These are phyloP conservation scores for Diabrotica balteata DNA, from an alignment of 2,888 invertebrate species.

Conservation along the genomic window DNA sequence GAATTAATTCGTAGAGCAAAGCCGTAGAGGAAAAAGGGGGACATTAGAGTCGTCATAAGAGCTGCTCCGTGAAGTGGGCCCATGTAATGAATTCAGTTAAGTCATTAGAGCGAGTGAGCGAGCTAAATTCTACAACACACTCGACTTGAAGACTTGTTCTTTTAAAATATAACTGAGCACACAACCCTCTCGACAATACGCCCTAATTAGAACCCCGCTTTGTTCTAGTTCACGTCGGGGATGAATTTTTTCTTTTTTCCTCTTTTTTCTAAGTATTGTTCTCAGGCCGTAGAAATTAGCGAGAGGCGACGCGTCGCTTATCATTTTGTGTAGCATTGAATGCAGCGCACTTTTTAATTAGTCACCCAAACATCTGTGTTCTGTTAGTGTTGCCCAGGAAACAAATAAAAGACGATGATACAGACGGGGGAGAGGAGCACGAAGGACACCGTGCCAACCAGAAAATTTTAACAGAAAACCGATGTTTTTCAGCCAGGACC, in stretches of 20 bases:
- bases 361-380: slow-evolving; percentile 57
- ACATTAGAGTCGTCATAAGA: slow-evolving; percentile 16
- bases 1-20: slow-evolving; percentile 21
- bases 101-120: slow-evolving; percentile 46
- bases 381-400: slow-evolving; percentile 52
- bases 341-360: slow-evolving; percentile 57
- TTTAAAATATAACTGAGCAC: slow-evolving; percentile 51
- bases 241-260: slow-evolving; percentile 17
- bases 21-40: slow-evolving; percentile 11
- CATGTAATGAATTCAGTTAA: slow-evolving; percentile 49
- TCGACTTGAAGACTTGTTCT: slow-evolving; percentile 48
- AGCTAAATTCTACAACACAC: slow-evolving; percentile 45
- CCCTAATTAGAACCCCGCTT: slow-evolving; percentile 53
- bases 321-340: slow-evolving; percentile 47
- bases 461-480: slow-evolving; percentile 21
- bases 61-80: slow-evolving; percentile 19
- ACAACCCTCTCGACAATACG: slow-evolving; percentile 51
- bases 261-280: slow-evolving; percentile 46
- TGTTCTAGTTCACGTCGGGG: slow-evolving; percentile 50
- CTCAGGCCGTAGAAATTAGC: slow-evolving; percentile 46
- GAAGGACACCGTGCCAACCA: slow-evolving; percentile 26
- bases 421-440: slow-evolving; percentile 1
- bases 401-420: slow-evolving; percentile 44
- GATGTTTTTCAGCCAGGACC: slow-evolving; percentile 11
- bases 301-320: slow-evolving; percentile 48